Evolutionary conservation across 2,888 invertebrate genomes (phyloP).

Genomic region (Drosophila prostipennis): DNA sequence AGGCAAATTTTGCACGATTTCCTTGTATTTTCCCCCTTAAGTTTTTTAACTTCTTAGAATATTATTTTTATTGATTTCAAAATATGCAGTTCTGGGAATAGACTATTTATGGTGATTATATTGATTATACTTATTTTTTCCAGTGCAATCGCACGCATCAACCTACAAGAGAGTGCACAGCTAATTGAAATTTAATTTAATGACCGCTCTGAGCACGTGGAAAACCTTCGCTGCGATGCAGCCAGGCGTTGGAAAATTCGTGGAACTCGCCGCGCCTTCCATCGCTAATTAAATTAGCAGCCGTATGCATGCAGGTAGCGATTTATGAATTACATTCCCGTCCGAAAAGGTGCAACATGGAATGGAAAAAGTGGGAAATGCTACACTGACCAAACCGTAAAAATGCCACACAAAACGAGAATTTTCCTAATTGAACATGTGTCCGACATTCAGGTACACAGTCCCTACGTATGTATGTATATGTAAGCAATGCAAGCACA

Average conservation of each 20-base stretch:
- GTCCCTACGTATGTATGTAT: neutral
- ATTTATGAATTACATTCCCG: conserved; percentile 37
- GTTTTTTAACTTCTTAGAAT: too few relatives aligned
- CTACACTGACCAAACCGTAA: conserved; percentile 38
- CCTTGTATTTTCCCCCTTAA: too few relatives aligned
- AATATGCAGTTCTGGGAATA: too few relatives aligned
- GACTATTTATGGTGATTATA: too few relatives aligned
- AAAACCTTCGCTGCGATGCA: conserved; percentile 11
- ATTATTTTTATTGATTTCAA: too few relatives aligned
- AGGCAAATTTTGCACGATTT: too few relatives aligned
- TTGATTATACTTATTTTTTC: neutral
- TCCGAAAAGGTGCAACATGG: conserved; percentile 17
- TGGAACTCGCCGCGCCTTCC: conserved; percentile 26
- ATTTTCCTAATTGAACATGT: conserved; percentile 73
- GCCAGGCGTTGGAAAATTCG: conserved; percentile 20
- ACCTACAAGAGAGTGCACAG: conserved; percentile 19
- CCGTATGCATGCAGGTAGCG: conserved; percentile 23
- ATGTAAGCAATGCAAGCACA: conserved; percentile 9
- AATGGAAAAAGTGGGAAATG: conserved; percentile 39
- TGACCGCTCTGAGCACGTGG: conserved; percentile 21
- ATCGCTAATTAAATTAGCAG: conserved; percentile 61
- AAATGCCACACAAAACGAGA: conserved; percentile 44
- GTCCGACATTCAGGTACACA: conserved; percentile 32
- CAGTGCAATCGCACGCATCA: conserved; percentile 6
- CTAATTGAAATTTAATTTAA: conserved; percentile 64